Percentiles rank a stretch among this genome's conserved stretches.
Conservation (phyloP, 2,888 invertebrate species). For the Suillia variegata region DNA sequence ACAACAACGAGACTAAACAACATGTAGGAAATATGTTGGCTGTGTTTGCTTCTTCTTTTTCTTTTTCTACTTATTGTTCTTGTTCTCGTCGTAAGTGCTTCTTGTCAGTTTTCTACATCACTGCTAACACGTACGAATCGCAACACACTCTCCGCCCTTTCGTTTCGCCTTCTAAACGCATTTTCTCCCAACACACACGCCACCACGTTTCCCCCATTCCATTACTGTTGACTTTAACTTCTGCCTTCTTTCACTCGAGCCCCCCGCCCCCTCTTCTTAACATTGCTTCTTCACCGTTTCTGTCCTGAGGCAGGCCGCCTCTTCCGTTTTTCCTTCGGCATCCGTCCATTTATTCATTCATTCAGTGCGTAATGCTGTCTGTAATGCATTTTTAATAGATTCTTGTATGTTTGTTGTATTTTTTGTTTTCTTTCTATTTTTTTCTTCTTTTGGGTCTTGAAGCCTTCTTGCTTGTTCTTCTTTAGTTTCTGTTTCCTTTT, state of each 20-base stretch:
- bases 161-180: neutral
- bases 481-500: too few species aligned
- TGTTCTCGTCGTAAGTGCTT: too few species aligned
- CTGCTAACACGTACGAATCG: neutral
- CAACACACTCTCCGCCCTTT: neutral
- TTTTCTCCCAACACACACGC: slow-evolving; percentile 19
- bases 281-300: too few species aligned
- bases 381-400: slow-evolving; percentile 1
- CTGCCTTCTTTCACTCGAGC: neutral
- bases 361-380: neutral
- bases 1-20: too few species aligned
- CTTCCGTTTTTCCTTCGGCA: too few species aligned
- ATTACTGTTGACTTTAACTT: slow-evolving; percentile 25
- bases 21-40: too few species aligned
- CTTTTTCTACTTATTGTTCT: too few species aligned
- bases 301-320: too few species aligned
- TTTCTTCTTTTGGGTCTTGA: neutral
- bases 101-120: neutral
- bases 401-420: neutral
- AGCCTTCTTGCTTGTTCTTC: too few species aligned
- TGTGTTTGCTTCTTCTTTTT: too few species aligned
- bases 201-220: slow-evolving; percentile 8
- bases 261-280: neutral
- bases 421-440: neutral
- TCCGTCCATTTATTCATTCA: neutral